phyloP scores from a whole-genome alignment of 2,888 invertebrate species.

The Cataglyphis altisquamis region DNA sequence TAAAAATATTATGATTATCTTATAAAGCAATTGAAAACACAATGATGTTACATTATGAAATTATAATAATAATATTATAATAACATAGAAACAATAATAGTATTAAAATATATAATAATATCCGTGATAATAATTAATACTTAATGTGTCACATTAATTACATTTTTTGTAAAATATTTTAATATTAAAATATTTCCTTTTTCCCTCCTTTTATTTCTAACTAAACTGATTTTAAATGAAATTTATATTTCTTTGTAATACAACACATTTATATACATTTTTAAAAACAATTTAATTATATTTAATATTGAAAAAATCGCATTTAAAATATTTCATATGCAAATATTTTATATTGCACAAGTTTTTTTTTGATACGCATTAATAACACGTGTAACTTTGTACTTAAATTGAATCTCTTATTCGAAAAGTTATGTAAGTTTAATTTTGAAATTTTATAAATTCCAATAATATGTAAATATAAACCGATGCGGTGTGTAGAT shows the following conservation, averaged over 20 bases:
- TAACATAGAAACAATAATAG: background rate
- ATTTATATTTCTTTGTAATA: conserved; percentile 5
- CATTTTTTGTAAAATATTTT: background rate
- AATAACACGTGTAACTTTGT: background rate
- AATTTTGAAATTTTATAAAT: conserved; percentile 39
- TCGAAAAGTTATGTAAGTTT: conserved; percentile 22
- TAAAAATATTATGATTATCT: background rate
- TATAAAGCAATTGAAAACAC: background rate
- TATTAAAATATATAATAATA: background rate
- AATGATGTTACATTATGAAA: background rate
- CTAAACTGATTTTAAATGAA: background rate
- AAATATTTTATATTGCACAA: background rate
- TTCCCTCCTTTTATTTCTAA: background rate
- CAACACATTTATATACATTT: background rate
- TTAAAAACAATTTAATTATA: background rate
- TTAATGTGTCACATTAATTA: background rate
- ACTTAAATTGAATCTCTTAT: conserved; percentile 28
- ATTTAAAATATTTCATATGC: background rate
- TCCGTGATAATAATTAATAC: background rate
- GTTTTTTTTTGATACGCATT: background rate
- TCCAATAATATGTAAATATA: conserved; percentile 38
- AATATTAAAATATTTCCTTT: background rate
- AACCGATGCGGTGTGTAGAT: background rate
- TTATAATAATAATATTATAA: background rate
- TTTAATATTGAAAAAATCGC: background rate